Base-by-base conservation (phyloP, 2,888 invertebrate genomes). In the Unio delphinus region DNA sequence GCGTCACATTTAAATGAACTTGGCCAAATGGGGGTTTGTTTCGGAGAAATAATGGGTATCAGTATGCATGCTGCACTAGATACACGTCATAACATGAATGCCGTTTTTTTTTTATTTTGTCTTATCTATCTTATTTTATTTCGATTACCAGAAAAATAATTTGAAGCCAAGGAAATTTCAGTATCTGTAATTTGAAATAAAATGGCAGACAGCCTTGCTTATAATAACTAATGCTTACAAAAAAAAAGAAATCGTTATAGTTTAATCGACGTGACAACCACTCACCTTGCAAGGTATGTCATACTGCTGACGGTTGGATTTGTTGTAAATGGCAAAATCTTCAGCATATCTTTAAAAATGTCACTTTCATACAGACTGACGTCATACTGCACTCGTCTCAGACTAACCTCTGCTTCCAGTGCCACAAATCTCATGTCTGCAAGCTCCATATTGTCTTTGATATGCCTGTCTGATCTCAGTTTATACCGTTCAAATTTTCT, bases 251-350 rank as follows among this genome's bases (percentile, higher is more conserved):
- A 61, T 26, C 18, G 3, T 18, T 28, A 61, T 15, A 63, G 54
- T 15, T 20, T 63, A 11, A 56, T 20, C 17, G 34, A 65, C 6
- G 6, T 23, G 55, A n/a, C 7, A 26, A 45, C 15, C 59, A 26
- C 63, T 28, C 60, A 72, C 68, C 75, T 71, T n/a, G 77, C 75
- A 2, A 73, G 67, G 63, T 67, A 75, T n/a, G 73, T 75, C 73
- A 73, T 75, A 54, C 64, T 67, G 34, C 65, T 65, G 1, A 75
- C 64, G 2, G 64, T 28, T 55, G 77, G 75, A 56, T 75, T 72
- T 4, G 69, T 72, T 23, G 77, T 75, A 64, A 67, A 75, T 7
- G 74, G 70, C 59, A 74, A 68, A 28, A 74, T 65, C 1, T 68
- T 61, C n/a, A 66, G 66, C 71, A 74, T 74, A 18, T 71, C 55